Evolutionary conservation across 2,888 invertebrate species (phyloP).

Genomic region (Dyspetes luteomarginatus): DNA sequence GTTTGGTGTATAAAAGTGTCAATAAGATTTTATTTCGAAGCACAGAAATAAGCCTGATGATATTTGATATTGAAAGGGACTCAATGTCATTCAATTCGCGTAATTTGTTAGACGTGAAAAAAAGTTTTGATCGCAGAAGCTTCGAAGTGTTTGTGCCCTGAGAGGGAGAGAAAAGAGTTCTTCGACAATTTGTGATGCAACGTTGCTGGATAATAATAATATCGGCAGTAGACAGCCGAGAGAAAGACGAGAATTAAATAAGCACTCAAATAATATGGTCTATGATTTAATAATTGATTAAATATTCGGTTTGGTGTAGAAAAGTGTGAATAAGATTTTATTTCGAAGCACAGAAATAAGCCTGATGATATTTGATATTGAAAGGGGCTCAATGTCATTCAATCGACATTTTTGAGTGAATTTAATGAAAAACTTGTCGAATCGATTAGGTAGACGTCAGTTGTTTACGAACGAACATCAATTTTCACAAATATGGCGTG

Average conservation of each 20-base stretch:
- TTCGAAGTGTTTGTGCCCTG: no score
- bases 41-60: no score
- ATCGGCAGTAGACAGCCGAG: background rate
- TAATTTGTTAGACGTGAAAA: background rate
- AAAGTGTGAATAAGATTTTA: no score
- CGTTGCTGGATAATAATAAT: constrained; percentile 1
- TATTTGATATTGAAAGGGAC: no score
- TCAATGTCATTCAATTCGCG: no score
- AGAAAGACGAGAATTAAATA: constrained; percentile 3
- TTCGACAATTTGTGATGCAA: background rate
- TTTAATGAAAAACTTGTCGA: background rate
- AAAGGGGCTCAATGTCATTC: background rate
- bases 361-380: no score
- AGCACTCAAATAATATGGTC: no score
- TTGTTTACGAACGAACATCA: background rate
- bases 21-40: no score
- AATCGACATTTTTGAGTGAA: background rate
- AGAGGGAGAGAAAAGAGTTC: background rate
- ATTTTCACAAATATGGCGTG: constrained; percentile 1
- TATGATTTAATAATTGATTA: no score
- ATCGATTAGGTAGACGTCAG: background rate
- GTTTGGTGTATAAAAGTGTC: background rate
- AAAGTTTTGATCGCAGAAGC: no score
- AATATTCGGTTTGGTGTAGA: no score
- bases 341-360: no score